Evolutionary conservation across 2,888 invertebrate genomes (phyloP), one percentile per base, ranked within the genome.

Genomic region (Tortricodes alternella): DNA sequence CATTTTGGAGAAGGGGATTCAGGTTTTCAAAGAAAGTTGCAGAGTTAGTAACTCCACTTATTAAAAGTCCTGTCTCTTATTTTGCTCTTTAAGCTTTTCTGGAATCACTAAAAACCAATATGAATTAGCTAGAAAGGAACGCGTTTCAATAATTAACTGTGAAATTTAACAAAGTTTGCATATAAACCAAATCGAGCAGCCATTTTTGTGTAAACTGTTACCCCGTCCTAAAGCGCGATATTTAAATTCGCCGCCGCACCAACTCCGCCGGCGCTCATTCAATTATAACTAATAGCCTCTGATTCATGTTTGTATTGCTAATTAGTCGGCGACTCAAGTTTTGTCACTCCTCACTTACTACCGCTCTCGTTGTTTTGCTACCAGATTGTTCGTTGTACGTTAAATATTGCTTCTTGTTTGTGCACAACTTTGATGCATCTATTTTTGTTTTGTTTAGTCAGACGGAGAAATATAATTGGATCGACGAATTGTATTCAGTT

Each of bases 241-340:
- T 89, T 89, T 89, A 89, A 89, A 89, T 89, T 87, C 74, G 76
- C 76, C 76, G 76, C 76, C 78, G 84, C 80, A 76, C 73, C 79
- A 87, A 86, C 84, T 88, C 82, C 78, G 79, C 83, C 81, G 81
- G 79, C 85, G 81, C 80, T 84, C 83, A 89, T 90, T 89, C 88
- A 89, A 90, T 89, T 90, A 90, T 85, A 87, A 87, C 85, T 89
- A 89, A 90, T 90, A 89, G 89, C 88, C 86, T 76, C 87, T 89
- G 89, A 90, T 90, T 90, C 89, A 89, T 89, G 89, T 89, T 90
- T 90, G 89, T 89, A 89, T 88, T 86, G 85, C 85, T 89, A 90
- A 90, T 90, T 89, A 89, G 88, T 89, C 80, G 80, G 75, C 78
- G 80, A 80, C 88, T 88, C 84, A 87, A 90, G 89, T 90, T 89